Base-by-base conservation (phyloP, 2,888 invertebrate genomes). In the Neoitamus cyanurus region DNA sequence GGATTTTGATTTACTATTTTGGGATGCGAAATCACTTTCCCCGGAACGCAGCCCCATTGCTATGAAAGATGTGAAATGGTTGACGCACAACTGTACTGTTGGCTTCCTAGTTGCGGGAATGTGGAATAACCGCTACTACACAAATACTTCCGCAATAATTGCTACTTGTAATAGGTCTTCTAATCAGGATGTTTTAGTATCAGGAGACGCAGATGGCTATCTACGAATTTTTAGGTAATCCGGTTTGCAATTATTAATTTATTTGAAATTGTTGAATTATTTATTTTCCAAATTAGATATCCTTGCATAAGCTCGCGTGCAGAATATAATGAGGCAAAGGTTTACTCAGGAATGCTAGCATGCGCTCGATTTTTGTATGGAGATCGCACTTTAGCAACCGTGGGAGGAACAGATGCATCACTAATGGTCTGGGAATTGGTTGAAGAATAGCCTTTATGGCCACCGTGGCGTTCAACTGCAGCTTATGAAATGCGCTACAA, bases 21-120 rank as follows among this genome's bases (percentile, higher is more conserved):
- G 97, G 97, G 97, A 97, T 89, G 95, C 97, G n/a, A 96, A 96
- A 90, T 94, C 96, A 0, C 91, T 97, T 80, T 95, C 96, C 1
- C 95, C 96, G 7, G 97, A 97, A 89, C 97, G 97, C 89, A 96
- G 97, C 90, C 96, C 97, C 2, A 93, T 96, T 86, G 96, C 96
- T 2, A 97, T 97, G 96, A 96, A 97, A 90, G 97, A 97, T 89
- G 95, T 96, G 1, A 97, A 97, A 91, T 97, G 97, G 97, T 94
- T 95, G 87, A 95, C 96, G 0, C 96, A 96, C 88, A 97, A 97
- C 88, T 96, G 96, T 72, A 96, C 96, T 0, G 95, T 97, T 69
- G 97, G 97, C 84, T 97, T 96, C 91, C 93, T 97, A 88, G 96
- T 97, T 5, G 95, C 96, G 87, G 97, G 97, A 82, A 95, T 97